phyloP scores from a whole-genome alignment of 2,113 vertebrate species.

The Barnardius zonarius region DNA sequence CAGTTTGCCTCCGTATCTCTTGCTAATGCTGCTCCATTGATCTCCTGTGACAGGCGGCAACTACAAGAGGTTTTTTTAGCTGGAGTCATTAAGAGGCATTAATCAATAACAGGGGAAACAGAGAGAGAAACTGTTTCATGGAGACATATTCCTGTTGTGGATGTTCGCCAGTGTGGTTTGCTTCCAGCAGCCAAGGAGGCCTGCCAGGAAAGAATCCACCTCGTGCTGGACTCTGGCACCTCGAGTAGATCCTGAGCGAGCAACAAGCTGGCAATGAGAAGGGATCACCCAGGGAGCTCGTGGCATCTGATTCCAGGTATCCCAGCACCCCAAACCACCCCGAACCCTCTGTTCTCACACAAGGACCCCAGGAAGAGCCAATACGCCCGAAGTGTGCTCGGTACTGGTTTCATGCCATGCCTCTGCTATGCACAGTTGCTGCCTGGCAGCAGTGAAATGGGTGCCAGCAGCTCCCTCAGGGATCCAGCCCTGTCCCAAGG shows the following conservation, averaged over 20 bases:
- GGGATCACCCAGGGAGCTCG: neutral
- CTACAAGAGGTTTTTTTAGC: neutral
- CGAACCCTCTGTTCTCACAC: neutral
- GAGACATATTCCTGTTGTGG: neutral
- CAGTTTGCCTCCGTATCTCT: neutral
- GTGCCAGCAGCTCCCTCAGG: neutral
- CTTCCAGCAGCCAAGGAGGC: neutral
- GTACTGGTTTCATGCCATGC: fast-evolving
- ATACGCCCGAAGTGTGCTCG: too few species aligned
- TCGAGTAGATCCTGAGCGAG: neutral
- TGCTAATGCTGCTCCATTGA: slow-evolving; percentile 41
- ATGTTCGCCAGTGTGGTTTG: neutral
- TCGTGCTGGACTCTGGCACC: neutral
- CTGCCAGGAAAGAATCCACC: slow-evolving; percentile 17
- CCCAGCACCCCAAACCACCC: neutral
- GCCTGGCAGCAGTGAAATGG: neutral
- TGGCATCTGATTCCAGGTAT: neutral
- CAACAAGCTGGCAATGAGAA: neutral
- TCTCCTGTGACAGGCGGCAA: neutral
- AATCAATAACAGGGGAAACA: slow-evolving; percentile 3
- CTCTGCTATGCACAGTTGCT: neutral
- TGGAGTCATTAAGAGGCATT: slow-evolving; percentile 39
- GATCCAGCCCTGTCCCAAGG: neutral
- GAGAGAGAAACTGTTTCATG: neutral
- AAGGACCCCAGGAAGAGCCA: neutral